These are phyloP conservation scores for Drosophila eohydei DNA, from an alignment of 2,888 invertebrate genomes.

Conservation along the genomic window DNA sequence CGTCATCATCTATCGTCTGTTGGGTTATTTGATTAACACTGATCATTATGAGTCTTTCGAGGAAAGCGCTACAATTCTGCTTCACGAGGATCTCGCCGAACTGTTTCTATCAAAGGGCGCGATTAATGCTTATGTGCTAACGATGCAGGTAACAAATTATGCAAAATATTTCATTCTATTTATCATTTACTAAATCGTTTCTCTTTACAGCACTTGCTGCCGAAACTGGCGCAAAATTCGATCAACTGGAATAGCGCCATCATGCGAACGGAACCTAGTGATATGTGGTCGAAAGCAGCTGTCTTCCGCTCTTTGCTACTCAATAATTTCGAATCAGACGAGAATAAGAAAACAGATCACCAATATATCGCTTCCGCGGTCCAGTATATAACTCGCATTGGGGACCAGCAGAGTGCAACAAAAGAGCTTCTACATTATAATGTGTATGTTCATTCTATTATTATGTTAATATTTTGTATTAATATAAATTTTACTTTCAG, in stretches of 20 bases:
- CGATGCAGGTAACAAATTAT: constrained; percentile 68
- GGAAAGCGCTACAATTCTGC: constrained; percentile 76
- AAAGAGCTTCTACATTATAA: constrained; percentile 85
- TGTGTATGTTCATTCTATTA: constrained; percentile 79
- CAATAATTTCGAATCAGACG: constrained; percentile 80
- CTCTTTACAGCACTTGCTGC: constrained; percentile 70
- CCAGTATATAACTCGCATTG: constrained; percentile 82
- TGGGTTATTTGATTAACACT: constrained; percentile 67
- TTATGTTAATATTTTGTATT: neutral
- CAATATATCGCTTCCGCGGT: constrained; percentile 74
- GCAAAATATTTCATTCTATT: neutral
- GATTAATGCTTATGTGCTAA: constrained; percentile 72
- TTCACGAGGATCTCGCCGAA: constrained; percentile 80
- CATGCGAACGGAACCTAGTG: constrained; percentile 69
- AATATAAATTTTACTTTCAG: constrained; percentile 46
- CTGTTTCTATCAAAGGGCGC: constrained; percentile 64
- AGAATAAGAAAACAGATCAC: constrained; percentile 79
- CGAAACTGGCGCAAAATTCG: constrained; percentile 71
- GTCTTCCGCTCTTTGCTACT: constrained; percentile 75
- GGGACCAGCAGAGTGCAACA: constrained; percentile 71
- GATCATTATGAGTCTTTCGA: constrained; percentile 77
- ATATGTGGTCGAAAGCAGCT: constrained; percentile 80
- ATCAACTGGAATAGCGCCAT: constrained; percentile 69
- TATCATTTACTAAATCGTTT: neutral
- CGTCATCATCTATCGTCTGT: constrained; percentile 67